Evolutionary conservation across 2,888 invertebrate species (phyloP).

Genomic region (Erebia palarica): DNA sequence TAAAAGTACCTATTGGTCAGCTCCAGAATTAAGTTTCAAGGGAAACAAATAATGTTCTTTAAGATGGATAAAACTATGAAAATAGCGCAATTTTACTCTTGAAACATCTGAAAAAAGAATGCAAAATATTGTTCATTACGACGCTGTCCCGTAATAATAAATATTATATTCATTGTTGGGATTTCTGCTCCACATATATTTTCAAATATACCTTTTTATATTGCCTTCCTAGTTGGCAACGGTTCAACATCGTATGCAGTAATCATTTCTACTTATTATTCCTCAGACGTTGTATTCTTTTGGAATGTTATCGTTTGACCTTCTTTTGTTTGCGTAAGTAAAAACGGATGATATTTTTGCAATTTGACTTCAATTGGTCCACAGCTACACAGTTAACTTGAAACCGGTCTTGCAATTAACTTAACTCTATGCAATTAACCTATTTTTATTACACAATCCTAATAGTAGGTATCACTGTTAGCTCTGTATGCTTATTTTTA

Average conservation of each 20-base stretch:
- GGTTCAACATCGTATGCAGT: conserved; percentile 32
- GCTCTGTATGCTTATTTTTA: too few relatives aligned
- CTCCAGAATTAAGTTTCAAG: neutral
- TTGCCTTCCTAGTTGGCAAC: conserved; percentile 26
- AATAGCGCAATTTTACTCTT: neutral
- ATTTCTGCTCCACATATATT: conserved; percentile 29
- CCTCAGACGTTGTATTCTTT: conserved; percentile 28
- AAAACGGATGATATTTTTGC: neutral
- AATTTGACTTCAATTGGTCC: neutral
- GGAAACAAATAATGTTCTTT: too few relatives aligned
- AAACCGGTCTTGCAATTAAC: too few relatives aligned
- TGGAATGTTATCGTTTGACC: conserved; percentile 17
- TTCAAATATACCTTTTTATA: conserved; percentile 23
- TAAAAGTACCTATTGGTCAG: too few relatives aligned
- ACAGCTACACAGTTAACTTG: too few relatives aligned
- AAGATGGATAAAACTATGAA: neutral
- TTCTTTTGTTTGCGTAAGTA: neutral
- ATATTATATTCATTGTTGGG: conserved; percentile 17
- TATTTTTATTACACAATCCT: too few relatives aligned
- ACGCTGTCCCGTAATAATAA: conserved; percentile 14
- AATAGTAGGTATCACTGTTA: too few relatives aligned
- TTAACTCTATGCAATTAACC: too few relatives aligned
- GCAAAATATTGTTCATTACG: conserved; percentile 10
- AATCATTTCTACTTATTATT: conserved; percentile 37
- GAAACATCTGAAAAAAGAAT: neutral